Base-by-base conservation (phyloP, 2,888 invertebrate species). In the Barypeithes pellucidus region DNA sequence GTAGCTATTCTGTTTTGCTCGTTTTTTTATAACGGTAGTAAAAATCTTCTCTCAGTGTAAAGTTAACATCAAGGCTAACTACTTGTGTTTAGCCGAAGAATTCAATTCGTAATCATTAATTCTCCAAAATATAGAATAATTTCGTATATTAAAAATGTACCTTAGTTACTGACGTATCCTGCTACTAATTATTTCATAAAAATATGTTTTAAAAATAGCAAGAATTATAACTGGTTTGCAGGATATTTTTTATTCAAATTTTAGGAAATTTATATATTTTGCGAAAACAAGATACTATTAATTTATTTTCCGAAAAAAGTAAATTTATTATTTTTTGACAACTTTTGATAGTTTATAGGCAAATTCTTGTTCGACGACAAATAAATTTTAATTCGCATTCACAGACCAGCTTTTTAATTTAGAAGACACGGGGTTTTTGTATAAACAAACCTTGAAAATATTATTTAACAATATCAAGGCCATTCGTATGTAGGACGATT, bases 381-480 rank as follows among this genome's bases (percentile, higher is more conserved):
- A 16, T 43, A 14, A 16, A 43, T 16, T 47, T 45, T 16, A 45
- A 8, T 1, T 47, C 11, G 22, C 5, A 47, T 29, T 54, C n/a
- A 8, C 5, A 29, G 7, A 52, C 11, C 7, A 24, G n/a, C 29
- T 24, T 24, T 12, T 52, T 24, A 12, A 20, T 2, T 18, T 47
- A 47, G 0, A 41, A 41, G 41, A 0, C 12, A 20, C 22, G 54
- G n/a, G 5, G 54, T n/a, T 57, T 29, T 12, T 16, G 33, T 16
- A 33, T 33, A 57, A 67, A 67, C 57, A 67, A 67, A 59, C 67
- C 67, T 67, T 57, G 67, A 41, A 16, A 57, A 16, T 33, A 57
- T 41, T 57, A 29, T 67, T 57, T 59, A 67, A 67, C 59, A 59
- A 67, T 67, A 67, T 67, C 67, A 57, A 67, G 67, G 67, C n/a